These are phyloP conservation scores for Scaptomyza tumidula DNA, from an alignment of 2,888 invertebrate genomes.

Conservation along the genomic window DNA sequence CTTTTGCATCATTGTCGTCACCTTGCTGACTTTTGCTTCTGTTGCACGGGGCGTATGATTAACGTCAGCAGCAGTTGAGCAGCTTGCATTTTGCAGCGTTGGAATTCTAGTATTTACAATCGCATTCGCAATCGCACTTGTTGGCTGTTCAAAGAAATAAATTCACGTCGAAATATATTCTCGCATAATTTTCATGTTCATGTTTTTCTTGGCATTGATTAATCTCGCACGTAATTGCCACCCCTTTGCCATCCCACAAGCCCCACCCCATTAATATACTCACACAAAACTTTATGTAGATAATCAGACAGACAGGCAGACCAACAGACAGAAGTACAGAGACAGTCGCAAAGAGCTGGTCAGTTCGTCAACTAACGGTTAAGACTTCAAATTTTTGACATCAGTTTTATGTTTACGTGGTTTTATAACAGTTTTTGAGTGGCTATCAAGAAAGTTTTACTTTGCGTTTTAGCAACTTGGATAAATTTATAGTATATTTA, in stretches of 20 bases:
- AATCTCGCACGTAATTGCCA: slow-evolving; percentile 75
- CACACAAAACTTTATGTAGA: background rate
- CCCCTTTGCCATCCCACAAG: slow-evolving; percentile 4
- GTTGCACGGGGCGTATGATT: slow-evolving; percentile 75
- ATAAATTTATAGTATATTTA: too few relatives aligned
- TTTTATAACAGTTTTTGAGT: background rate
- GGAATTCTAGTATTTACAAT: slow-evolving; percentile 4
- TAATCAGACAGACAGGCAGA: slow-evolving; percentile 12
- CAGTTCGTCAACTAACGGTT: slow-evolving; percentile 11
- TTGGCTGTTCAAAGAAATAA: slow-evolving; percentile 69
- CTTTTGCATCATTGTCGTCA: slow-evolving; percentile 54
- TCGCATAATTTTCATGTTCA: slow-evolving; percentile 66
- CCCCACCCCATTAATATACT: background rate
- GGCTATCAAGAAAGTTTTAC: too few relatives aligned
- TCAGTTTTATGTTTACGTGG: background rate
- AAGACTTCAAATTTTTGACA: background rate
- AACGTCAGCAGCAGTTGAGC: slow-evolving; percentile 64
- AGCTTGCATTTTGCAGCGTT: background rate
- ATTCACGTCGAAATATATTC: slow-evolving; percentile 67
- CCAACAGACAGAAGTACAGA: background rate
- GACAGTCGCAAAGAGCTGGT: slow-evolving; percentile 16
- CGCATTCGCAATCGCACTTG: slow-evolving; percentile 58
- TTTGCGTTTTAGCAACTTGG: too few relatives aligned
- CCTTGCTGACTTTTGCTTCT: slow-evolving; percentile 42
- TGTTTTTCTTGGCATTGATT: slow-evolving; percentile 77